Percentiles rank a stretch among this genome's conserved stretches.
Evolutionary conservation across 2,888 invertebrate genomes (phyloP).

Genomic region (Crocallis elinguaria): DNA sequence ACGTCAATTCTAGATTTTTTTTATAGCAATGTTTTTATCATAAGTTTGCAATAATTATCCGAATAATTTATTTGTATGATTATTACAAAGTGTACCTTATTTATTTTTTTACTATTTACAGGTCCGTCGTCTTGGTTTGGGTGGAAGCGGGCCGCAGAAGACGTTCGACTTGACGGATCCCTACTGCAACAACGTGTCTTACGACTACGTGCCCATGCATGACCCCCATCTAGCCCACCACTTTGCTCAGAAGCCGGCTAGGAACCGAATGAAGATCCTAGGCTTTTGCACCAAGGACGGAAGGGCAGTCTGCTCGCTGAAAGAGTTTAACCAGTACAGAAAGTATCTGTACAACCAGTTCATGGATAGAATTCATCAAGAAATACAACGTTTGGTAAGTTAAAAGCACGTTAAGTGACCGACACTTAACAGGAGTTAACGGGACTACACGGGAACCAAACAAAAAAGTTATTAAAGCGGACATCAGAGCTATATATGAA

Average conservation of each 20-base stretch:
- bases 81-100: too few species aligned
- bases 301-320: slow-evolving; percentile 86
- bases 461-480: too few species aligned
- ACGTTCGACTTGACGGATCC: slow-evolving; percentile 76
- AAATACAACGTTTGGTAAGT: slow-evolving; percentile 68
- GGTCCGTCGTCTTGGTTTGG: slow-evolving; percentile 72
- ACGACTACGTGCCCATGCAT: slow-evolving; percentile 85
- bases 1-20: too few species aligned
- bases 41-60: too few species aligned
- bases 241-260: slow-evolving; percentile 71
- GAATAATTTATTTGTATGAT: too few species aligned
- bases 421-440: too few species aligned
- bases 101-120: slow-evolving; percentile 37
- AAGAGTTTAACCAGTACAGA: slow-evolving; percentile 87
- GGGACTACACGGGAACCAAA: too few species aligned
- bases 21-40: too few species aligned
- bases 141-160: slow-evolving; percentile 56
- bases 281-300: slow-evolving; percentile 85
- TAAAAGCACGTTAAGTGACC: neutral
- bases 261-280: slow-evolving; percentile 73
- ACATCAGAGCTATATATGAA: too few species aligned
- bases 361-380: slow-evolving; percentile 80
- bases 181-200: slow-evolving; percentile 75
- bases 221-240: slow-evolving; percentile 84
- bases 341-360: slow-evolving; percentile 84